A percentile compares a stretch with the other conserved stretches of the same genome.
phyloP scores from a whole-genome alignment of 2,888 invertebrate genomes.

The Mythimna loreyi region DNA sequence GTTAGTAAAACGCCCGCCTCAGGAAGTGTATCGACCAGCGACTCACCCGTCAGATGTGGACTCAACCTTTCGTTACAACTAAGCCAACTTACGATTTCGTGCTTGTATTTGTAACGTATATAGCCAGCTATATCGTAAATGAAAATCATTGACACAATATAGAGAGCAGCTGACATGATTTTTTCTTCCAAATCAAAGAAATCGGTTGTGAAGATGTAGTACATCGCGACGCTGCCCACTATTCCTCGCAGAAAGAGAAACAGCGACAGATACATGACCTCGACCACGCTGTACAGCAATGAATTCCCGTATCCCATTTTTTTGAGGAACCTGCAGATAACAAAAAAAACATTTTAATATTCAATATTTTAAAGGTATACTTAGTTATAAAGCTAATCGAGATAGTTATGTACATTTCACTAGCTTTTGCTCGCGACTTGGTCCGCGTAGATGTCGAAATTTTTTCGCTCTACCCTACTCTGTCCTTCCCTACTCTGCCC shows the following conservation, averaged over 20 bases:
- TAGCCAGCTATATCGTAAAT: constrained; percentile 86
- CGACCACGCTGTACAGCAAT: constrained; percentile 82
- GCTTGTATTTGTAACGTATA: constrained; percentile 80
- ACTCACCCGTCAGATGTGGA: too few species aligned
- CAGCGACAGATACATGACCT: constrained; percentile 85
- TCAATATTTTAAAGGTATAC: too few species aligned
- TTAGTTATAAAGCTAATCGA: too few species aligned
- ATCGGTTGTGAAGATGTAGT: constrained; percentile 80
- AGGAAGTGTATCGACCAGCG: too few species aligned
- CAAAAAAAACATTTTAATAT: not conserved
- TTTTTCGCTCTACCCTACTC: too few species aligned
- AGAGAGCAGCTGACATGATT: constrained; percentile 79
- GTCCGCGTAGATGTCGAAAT: too few species aligned
- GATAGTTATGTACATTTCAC: too few species aligned
- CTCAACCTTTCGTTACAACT: not conserved
- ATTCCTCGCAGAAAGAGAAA: constrained; percentile 89
- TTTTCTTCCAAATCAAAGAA: constrained; percentile 84
- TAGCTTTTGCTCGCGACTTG: too few species aligned
- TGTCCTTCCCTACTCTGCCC: too few species aligned
- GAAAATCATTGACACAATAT: constrained; percentile 84
- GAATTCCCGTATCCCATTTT: constrained; percentile 86
- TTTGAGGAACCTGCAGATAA: constrained; percentile 86
- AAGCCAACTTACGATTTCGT: constrained; percentile 77
- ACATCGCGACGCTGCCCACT: constrained; percentile 88
- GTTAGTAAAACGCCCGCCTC: too few species aligned